Percentiles rank a stretch among this genome's conserved stretches.
Conservation (phyloP, 2,888 invertebrate species). For the Electrophaes corylata region DNA sequence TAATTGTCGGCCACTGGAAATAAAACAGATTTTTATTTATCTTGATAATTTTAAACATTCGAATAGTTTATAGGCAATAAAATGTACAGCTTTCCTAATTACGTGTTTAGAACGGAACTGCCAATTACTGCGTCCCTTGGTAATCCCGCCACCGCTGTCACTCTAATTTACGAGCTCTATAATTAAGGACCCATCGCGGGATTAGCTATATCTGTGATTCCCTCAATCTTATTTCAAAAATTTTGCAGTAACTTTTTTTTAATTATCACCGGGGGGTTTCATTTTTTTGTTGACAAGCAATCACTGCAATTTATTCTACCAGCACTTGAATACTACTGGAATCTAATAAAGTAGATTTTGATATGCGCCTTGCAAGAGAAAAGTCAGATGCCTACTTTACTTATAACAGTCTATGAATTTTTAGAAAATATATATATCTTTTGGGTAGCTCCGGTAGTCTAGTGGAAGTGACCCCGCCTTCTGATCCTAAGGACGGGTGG, state of each 20-base stretch:
- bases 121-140: slow-evolving; percentile 48
- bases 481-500: no score
- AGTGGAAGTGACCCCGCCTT: no score
- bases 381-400: no score
- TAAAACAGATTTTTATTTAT: neutral
- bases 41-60: neutral
- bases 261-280: no score
- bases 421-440: no score
- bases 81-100: slow-evolving; percentile 44
- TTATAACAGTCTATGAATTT: no score
- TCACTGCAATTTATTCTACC: no score
- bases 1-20: neutral
- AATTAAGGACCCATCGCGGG: slow-evolving; percentile 17
- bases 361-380: no score
- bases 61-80: slow-evolving; percentile 15
- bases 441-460: no score
- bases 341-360: no score
- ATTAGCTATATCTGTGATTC: slow-evolving; percentile 14
- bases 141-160: slow-evolving; percentile 40
- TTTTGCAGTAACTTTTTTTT: neutral
- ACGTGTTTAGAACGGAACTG: slow-evolving; percentile 45
- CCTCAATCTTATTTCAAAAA: neutral
- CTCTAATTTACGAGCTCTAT: slow-evolving; percentile 40
- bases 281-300: no score
- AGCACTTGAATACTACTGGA: no score